Base-by-base conservation (phyloP, 2,797 vertebrate genomes). In the Diceros bicornis region DNA sequence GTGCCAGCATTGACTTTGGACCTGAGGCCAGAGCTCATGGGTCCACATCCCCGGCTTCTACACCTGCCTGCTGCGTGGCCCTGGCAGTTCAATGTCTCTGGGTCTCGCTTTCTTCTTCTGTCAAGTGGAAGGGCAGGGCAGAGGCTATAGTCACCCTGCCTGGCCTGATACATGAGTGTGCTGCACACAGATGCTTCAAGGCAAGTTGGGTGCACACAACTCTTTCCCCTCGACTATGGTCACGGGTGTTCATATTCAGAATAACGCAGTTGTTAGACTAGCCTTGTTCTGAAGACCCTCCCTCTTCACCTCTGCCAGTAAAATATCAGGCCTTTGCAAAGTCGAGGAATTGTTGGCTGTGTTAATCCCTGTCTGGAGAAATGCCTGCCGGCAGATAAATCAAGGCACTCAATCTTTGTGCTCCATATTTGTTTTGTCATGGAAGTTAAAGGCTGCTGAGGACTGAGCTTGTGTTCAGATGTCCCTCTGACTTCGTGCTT, bases 181-280 rank as follows among this genome's bases (percentile, higher is more conserved):
- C 32, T 0, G 8, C 18, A 6, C 25, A 21, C 13, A 10, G 41
- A 20, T 9, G 75, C 6, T n/a, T 47, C 25, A 2, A 25, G 62
- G n/a, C 0, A 2, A 17, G 34, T 5, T 14, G 74, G 16, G 34
- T 11, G 12, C 17, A 1, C 3, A 0, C 0, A 6, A 16, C 1
- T 68, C 5, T 2, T 2, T 32, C n/a, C 57, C 21, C 6, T 74
- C 4, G 13, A 27, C 34, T 32, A 41, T 69, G 83, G 13, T 75
- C 41, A 2, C 3, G 59, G 66, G 25, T 17, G 12, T 81, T 21
- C 7, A 0, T 14, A 14, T 21, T 1, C 1, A 64, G 78, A 83
- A 41, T 4, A 14, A 61, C 2, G n/a, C 37, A 12, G 14, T 12
- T 37, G 55, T 77, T 32, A 2, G 41, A n/a, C 25, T 7, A 41